These are phyloP conservation scores for Diphyllodes magnificus DNA, from an alignment of 2,113 vertebrate species.

Conservation along the genomic window DNA sequence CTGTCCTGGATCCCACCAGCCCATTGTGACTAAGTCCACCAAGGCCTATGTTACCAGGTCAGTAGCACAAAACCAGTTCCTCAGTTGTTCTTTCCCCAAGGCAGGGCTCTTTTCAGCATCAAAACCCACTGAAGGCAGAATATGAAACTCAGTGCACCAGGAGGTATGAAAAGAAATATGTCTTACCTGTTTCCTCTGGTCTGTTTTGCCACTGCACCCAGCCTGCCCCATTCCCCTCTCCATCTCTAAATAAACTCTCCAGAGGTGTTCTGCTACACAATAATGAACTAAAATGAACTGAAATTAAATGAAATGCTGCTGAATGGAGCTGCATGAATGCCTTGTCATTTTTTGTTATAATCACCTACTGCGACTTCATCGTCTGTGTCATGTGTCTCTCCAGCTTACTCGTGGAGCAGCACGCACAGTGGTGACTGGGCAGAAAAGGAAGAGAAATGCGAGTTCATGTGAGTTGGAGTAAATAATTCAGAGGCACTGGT, in stretches of 20 bases:
- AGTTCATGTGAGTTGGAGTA: slow-evolving; percentile 41
- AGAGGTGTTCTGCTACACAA: neutral
- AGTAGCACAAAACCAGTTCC: neutral
- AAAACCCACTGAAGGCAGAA: neutral
- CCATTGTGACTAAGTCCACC: neutral
- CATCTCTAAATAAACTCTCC: neutral
- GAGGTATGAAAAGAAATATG: neutral
- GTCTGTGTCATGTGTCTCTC: neutral
- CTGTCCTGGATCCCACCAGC: neutral
- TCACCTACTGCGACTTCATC: neutral
- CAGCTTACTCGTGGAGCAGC: neutral
- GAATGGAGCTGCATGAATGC: neutral
- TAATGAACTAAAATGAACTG: neutral
- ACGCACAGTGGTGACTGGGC: neutral
- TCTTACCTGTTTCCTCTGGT: neutral
- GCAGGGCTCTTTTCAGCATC: neutral
- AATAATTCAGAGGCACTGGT: slow-evolving; percentile 39
- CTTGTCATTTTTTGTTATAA: neutral
- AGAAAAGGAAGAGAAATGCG: neutral
- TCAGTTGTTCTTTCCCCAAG: neutral
- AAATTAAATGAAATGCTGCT: neutral
- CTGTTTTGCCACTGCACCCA: neutral
- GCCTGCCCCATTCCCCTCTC: neutral
- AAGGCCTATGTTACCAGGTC: neutral
- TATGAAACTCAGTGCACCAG: neutral